phyloP scores from a whole-genome alignment of 1,140 invertebrate genomes.

The Drosophila parabipectinata region DNA sequence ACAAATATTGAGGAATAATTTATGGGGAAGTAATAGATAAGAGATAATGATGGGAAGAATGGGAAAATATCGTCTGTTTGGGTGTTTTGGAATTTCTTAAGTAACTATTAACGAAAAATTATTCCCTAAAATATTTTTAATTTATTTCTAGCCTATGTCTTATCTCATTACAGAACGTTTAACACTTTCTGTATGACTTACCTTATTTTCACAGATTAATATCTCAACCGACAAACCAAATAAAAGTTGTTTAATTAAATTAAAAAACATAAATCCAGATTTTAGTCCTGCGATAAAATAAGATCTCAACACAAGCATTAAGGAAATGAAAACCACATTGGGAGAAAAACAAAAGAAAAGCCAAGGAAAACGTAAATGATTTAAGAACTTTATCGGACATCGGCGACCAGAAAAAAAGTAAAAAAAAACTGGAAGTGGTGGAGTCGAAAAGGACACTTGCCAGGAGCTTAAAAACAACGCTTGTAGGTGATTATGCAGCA shows the following conservation, averaged over 20 bases:
- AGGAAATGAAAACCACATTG: conserved; percentile 53
- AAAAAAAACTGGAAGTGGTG: conserved; percentile 17
- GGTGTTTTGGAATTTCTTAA: not conserved
- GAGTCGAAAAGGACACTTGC: conserved; percentile 46
- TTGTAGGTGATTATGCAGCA: conserved; percentile 79
- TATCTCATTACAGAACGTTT: not conserved
- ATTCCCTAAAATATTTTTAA: no score
- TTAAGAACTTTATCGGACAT: conserved; percentile 72
- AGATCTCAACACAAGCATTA: conserved; percentile 30
- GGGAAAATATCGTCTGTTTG: not conserved
- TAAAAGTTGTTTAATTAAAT: conserved; percentile 24
- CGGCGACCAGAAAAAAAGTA: conserved; percentile 33
- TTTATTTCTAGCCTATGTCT: no score
- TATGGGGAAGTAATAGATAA: conserved; percentile 1
- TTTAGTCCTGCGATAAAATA: conserved; percentile 19
- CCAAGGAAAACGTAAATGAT: conserved; percentile 63
- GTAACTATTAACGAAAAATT: not conserved
- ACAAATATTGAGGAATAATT: conserved; percentile 31
- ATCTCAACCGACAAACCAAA: not conserved
- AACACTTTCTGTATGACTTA: not conserved
- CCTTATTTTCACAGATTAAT: conserved; percentile 1
- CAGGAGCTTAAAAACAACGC: conserved; percentile 68
- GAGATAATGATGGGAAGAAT: not conserved
- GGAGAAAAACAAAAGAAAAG: conserved; percentile 28
- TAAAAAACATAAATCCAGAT: conserved; percentile 45